A percentile compares a stretch with the other conserved stretches of the same genome.
These are phyloP conservation scores for Apaloderma vittatum DNA, from an alignment of 2,113 vertebrate genomes.

Conservation along the genomic window DNA sequence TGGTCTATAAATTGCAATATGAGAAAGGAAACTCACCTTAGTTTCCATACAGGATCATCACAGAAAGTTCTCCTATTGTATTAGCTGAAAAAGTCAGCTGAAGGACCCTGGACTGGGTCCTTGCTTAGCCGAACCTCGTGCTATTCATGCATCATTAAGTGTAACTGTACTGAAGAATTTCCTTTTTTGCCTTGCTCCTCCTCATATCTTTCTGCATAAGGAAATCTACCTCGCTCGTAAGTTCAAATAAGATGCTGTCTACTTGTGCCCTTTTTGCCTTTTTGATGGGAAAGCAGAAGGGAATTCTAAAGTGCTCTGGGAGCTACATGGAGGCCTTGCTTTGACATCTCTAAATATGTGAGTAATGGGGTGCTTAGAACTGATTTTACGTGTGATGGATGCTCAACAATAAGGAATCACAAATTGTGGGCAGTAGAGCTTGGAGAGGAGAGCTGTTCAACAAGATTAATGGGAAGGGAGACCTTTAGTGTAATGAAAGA, in stretches of 20 bases:
- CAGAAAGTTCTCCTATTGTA: not conserved
- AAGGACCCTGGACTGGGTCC: not conserved
- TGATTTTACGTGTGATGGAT: slow-evolving; percentile 67
- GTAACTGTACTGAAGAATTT: not conserved
- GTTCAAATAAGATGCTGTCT: slow-evolving; percentile 46
- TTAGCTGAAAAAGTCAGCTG: not conserved
- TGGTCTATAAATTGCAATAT: not conserved
- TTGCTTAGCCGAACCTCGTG: not conserved
- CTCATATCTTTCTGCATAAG: not conserved
- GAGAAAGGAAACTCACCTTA: not conserved
- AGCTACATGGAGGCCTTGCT: slow-evolving; percentile 54
- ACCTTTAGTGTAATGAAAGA: slow-evolving; percentile 70
- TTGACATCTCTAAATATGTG: slow-evolving; percentile 72
- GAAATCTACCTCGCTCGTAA: not conserved
- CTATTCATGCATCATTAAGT: slow-evolving; percentile 30
- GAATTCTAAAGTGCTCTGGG: slow-evolving; percentile 59
- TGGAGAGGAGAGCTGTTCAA: slow-evolving; percentile 47
- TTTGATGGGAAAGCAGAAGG: slow-evolving; percentile 55
- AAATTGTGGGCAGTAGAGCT: slow-evolving; percentile 70
- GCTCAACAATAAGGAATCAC: slow-evolving; percentile 69
- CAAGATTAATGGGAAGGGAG: slow-evolving; percentile 69
- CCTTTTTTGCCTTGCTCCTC: slow-evolving; percentile 3
- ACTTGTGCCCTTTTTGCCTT: slow-evolving; percentile 65
- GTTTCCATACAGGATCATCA: fast-evolving
- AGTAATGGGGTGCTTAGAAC: slow-evolving; percentile 72